phyloP scores from a whole-genome alignment of 2,888 invertebrate species.

The Limnephilus marmoratus region DNA sequence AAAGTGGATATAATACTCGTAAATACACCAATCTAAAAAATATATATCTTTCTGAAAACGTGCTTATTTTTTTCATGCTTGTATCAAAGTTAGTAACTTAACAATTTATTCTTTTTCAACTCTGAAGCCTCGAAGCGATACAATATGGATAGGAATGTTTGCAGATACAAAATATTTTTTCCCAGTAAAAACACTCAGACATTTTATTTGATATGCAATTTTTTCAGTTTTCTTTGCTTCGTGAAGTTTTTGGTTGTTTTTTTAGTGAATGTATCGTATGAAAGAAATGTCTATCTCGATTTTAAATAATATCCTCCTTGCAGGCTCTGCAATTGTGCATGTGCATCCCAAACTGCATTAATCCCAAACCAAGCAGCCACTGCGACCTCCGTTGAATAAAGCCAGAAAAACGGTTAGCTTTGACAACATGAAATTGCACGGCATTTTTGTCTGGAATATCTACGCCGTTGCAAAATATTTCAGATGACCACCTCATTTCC shows the following conservation, averaged over 20 bases:
- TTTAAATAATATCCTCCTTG: background rate
- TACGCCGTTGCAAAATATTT: no score
- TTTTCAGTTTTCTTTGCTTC: background rate
- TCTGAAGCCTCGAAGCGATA: background rate
- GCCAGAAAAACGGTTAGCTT: no score
- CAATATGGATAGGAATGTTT: background rate
- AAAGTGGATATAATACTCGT: no score
- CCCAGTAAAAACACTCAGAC: background rate
- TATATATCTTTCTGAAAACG: background rate
- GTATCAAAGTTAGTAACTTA: background rate
- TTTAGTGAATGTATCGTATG: background rate
- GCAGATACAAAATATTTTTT: background rate
- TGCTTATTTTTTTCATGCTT: background rate
- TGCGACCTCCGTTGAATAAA: no score
- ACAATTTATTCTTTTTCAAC: background rate
- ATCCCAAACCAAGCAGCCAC: no score
- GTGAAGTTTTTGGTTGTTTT: background rate
- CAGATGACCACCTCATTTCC: no score
- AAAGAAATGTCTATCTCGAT: background rate
- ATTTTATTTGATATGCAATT: background rate
- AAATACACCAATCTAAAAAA: background rate
- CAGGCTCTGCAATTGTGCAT: no score
- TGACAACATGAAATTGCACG: no score
- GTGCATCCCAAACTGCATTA: no score
- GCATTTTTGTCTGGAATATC: no score